phyloP scores from a whole-genome alignment of 1,140 invertebrate genomes.

The Bactericera cockerelli region DNA sequence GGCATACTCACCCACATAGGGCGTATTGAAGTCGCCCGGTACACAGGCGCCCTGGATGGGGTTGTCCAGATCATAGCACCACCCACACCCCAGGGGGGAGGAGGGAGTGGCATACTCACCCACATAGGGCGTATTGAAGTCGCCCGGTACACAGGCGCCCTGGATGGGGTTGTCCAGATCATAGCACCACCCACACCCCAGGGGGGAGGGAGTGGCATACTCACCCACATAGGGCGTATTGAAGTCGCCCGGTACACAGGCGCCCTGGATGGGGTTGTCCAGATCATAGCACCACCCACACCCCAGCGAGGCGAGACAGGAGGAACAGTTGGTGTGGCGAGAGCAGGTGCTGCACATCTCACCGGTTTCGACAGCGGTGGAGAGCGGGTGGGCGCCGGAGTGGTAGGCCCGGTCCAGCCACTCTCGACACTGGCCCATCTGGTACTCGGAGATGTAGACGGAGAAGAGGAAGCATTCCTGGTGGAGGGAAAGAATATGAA shows the following conservation, averaged over 20 bases:
- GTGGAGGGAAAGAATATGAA: too few species aligned
- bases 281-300: conserved; percentile 90
- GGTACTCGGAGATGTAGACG: conserved; percentile 84
- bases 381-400: conserved; percentile 26
- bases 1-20: too few species aligned
- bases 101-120: too few species aligned
- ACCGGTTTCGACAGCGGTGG: conserved; percentile 30
- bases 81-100: too few species aligned
- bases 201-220: too few species aligned
- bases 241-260: conserved; percentile 63
- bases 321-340: conserved; percentile 55
- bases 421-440: conserved; percentile 78
- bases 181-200: too few species aligned
- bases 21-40: too few species aligned
- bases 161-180: too few species aligned
- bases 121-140: too few species aligned
- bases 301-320: conserved; percentile 61
- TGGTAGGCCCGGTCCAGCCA: conserved; percentile 68
- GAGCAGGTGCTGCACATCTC: conserved; percentile 59
- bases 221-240: conserved; percentile 44
- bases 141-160: too few species aligned
- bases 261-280: conserved; percentile 70
- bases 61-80: too few species aligned
- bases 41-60: too few species aligned
- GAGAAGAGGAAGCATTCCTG: conserved; percentile 83